phyloP scores from a whole-genome alignment of 1,140 invertebrate genomes.

The Lordiphosa stackelbergi region DNA sequence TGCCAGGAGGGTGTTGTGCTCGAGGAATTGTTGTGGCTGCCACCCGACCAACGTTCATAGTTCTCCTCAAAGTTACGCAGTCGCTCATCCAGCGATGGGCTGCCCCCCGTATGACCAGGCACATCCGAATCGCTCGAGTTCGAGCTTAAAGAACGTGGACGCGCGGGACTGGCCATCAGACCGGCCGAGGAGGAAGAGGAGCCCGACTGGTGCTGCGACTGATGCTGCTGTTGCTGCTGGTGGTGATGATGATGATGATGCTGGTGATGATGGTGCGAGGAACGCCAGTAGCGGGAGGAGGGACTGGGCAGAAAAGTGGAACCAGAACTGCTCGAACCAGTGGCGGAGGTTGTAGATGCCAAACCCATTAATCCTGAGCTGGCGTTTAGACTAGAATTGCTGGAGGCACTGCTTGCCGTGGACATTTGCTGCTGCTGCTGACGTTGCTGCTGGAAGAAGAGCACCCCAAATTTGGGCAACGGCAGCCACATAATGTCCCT shows the following conservation, averaged over 20 bases:
- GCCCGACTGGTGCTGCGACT: slow-evolving; percentile 44
- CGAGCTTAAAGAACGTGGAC: slow-evolving; percentile 81
- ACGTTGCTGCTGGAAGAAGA: slow-evolving; percentile 79
- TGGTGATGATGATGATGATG: slow-evolving; percentile 67
- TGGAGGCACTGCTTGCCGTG: slow-evolving; percentile 27
- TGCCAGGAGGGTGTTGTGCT: slow-evolving; percentile 58
- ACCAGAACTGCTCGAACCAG: slow-evolving; percentile 23
- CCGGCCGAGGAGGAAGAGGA: slow-evolving; percentile 37
- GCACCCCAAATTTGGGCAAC: slow-evolving; percentile 89
- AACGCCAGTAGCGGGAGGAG: slow-evolving; percentile 67
- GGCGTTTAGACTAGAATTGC: slow-evolving; percentile 73
- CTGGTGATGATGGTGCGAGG: slow-evolving; percentile 67
- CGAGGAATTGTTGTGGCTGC: slow-evolving; percentile 77
- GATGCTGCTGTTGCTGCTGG: slow-evolving; percentile 57
- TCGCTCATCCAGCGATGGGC: slow-evolving; percentile 89
- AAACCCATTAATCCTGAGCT: slow-evolving; percentile 23
- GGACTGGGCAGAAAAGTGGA: slow-evolving; percentile 61
- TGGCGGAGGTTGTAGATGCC: not conserved
- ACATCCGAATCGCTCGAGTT: slow-evolving; percentile 80
- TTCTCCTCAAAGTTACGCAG: slow-evolving; percentile 93
- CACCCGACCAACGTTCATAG: slow-evolving; percentile 92
- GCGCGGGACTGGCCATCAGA: slow-evolving; percentile 78
- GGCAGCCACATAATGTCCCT: slow-evolving; percentile 87
- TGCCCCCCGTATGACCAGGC: slow-evolving; percentile 79
- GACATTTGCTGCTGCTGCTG: slow-evolving; percentile 26